phyloP scores from a whole-genome alignment of 2,113 vertebrate genomes.

The Aphelocoma coerulescens region DNA sequence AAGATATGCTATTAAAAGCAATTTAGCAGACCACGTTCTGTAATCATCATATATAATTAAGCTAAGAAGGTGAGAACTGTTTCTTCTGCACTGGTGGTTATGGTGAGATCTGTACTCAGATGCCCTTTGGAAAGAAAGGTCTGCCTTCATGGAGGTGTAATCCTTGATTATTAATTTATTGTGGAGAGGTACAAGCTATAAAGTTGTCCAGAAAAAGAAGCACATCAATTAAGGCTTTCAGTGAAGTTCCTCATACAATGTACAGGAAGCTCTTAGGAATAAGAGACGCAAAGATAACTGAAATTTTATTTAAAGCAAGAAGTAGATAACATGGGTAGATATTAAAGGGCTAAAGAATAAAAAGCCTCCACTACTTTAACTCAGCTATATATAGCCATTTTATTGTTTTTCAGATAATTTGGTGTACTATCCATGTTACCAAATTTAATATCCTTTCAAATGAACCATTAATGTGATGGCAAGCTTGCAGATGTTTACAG shows the following conservation, averaged over 20 bases:
- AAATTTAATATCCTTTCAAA: slow-evolving; percentile 17
- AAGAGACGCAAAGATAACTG: slow-evolving; percentile 12
- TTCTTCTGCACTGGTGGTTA: not conserved
- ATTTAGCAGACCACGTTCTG: not conserved
- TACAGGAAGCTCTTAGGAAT: not conserved
- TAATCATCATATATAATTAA: not conserved
- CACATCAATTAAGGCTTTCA: not conserved
- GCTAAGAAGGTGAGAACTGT: not conserved
- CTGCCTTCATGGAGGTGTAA: not conserved
- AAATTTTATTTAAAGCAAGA: slow-evolving; percentile 39
- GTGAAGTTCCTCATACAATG: not conserved
- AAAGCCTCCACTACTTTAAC: slow-evolving; percentile 24
- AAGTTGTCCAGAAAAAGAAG: not conserved
- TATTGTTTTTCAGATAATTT: slow-evolving; percentile 13
- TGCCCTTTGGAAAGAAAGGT: not conserved
- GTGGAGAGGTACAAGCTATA: not conserved
- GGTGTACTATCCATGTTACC: not conserved
- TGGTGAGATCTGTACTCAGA: not conserved
- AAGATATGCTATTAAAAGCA: not conserved
- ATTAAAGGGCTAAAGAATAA: slow-evolving; percentile 73
- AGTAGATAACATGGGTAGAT: slow-evolving; percentile 46
- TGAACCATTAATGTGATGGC: not conserved
- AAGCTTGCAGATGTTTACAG: slow-evolving; percentile 34
- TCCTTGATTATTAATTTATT: not conserved
- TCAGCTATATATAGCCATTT: slow-evolving; percentile 3